Percentiles rank a stretch among this genome's conserved stretches.
These are phyloP conservation scores for Agrilus cyanescens DNA, from an alignment of 2,888 invertebrate species.

Conservation along the genomic window DNA sequence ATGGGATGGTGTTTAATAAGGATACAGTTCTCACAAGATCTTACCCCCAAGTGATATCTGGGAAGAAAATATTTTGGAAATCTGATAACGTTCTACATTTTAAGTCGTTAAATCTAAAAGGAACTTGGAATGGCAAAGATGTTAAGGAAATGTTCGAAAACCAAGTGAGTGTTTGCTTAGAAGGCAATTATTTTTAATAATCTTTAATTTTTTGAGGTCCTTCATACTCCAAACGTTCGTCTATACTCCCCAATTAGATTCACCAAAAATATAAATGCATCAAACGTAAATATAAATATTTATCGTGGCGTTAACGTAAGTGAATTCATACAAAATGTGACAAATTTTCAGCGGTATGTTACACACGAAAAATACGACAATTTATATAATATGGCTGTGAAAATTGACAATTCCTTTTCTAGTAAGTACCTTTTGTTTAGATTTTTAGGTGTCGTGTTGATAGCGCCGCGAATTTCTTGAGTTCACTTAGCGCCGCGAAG, in stretches of 20 bases:
- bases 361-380: slow-evolving; percentile 26
- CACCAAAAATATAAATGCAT: slow-evolving; percentile 21
- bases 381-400: slow-evolving; percentile 22
- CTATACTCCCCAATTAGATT: slow-evolving; percentile 24
- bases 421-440: slow-evolving; percentile 19
- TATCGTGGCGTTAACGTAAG: slow-evolving; percentile 28
- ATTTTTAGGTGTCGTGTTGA: no score
- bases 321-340: slow-evolving; percentile 25
- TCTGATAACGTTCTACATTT: slow-evolving; percentile 16
- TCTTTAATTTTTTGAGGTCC: no score
- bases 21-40: slow-evolving; percentile 31
- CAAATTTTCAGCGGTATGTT: slow-evolving; percentile 4
- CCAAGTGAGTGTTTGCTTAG: slow-evolving; percentile 24
- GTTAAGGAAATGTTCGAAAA: slow-evolving; percentile 24
- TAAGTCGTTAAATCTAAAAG: slow-evolving; percentile 25
- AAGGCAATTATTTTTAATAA: no score
- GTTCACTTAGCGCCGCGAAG: no score
- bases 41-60: slow-evolving; percentile 31
- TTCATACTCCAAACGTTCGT: no score
- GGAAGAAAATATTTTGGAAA: slow-evolving; percentile 27
- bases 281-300: slow-evolving; percentile 26
- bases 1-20: slow-evolving; percentile 25
- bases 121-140: slow-evolving; percentile 25
- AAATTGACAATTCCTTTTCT: slow-evolving; percentile 26
- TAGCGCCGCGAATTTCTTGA: no score